A percentile compares a stretch with the other conserved stretches of the same genome.
phyloP scores from a whole-genome alignment of 2,888 invertebrate species.

The Limnephilus rhombicus region DNA sequence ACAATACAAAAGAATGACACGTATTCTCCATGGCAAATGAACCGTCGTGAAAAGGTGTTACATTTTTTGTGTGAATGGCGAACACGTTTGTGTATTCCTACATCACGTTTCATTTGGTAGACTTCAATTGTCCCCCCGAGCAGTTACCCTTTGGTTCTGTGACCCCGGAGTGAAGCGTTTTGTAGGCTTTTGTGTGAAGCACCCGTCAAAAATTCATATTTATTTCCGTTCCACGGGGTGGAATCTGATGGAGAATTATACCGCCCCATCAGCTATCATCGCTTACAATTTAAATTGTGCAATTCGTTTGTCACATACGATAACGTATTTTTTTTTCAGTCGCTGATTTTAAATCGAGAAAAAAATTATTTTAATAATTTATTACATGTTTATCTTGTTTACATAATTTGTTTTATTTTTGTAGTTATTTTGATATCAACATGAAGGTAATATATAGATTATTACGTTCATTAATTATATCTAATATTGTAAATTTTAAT shows the following conservation, averaged over 20 bases:
- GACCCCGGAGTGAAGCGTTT: conserved; percentile 38
- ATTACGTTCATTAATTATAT: too few relatives aligned
- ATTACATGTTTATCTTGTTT: too few relatives aligned
- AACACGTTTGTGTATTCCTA: not conserved
- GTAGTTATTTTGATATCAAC: too few relatives aligned
- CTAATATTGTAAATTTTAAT: too few relatives aligned
- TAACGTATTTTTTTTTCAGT: too few relatives aligned
- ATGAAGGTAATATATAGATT: too few relatives aligned
- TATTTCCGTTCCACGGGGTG: conserved; percentile 53
- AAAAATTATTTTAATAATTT: too few relatives aligned
- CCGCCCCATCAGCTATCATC: conserved; percentile 4
- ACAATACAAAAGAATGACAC: conserved; percentile 28
- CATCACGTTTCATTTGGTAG: conserved; percentile 19
- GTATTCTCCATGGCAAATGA: conserved; percentile 4
- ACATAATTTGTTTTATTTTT: too few relatives aligned
- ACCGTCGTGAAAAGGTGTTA: conserved; percentile 26
- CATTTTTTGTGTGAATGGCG: not conserved
- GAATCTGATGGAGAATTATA: not conserved
- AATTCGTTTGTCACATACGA: not conserved
- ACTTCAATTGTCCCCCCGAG: not conserved
- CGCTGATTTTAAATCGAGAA: too few relatives aligned
- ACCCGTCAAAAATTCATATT: conserved; percentile 61
- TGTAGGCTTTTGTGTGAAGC: conserved; percentile 42
- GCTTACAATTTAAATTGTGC: not conserved
- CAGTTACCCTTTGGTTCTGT: not conserved